A percentile compares a stretch with the other conserved stretches of the same genome.
These are phyloP conservation scores for Scaptodrosophila lebanonensis DNA, from an alignment of 1,140 invertebrate genomes.

Conservation along the genomic window DNA sequence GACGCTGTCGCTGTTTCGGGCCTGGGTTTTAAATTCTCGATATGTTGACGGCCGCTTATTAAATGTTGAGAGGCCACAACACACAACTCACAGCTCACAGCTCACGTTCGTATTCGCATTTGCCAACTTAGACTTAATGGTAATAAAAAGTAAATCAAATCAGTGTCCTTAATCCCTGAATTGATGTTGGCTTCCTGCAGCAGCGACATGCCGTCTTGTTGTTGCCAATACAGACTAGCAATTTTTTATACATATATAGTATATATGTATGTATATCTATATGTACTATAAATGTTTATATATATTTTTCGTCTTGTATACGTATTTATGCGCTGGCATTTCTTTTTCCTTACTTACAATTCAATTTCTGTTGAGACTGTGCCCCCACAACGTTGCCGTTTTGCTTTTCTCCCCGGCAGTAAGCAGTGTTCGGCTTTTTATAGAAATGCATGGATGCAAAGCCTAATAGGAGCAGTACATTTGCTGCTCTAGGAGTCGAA, in stretches of 20 bases:
- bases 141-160: constrained; percentile 77
- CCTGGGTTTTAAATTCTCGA: constrained; percentile 61
- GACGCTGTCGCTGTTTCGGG: constrained; percentile 3
- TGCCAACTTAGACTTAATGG: constrained; percentile 72
- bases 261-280: no score
- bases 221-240: no score
- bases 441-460: constrained; percentile 15
- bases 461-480: no score
- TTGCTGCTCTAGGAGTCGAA: no score
- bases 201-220: no score
- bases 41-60: constrained; percentile 19
- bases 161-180: constrained; percentile 75
- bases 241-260: not conserved
- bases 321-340: constrained; percentile 64
- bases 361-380: constrained; percentile 55
- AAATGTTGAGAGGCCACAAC: no score
- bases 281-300: no score
- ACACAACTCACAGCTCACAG: constrained; percentile 32
- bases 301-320: constrained; percentile 43
- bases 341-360: constrained; percentile 66
- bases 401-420: constrained; percentile 14
- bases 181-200: constrained; percentile 67
- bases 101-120: no score
- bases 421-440: constrained; percentile 18
- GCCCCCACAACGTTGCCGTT: constrained; percentile 41